These are phyloP conservation scores for Ectemnius cavifrons DNA, from an alignment of 2,888 invertebrate genomes.

Conservation along the genomic window DNA sequence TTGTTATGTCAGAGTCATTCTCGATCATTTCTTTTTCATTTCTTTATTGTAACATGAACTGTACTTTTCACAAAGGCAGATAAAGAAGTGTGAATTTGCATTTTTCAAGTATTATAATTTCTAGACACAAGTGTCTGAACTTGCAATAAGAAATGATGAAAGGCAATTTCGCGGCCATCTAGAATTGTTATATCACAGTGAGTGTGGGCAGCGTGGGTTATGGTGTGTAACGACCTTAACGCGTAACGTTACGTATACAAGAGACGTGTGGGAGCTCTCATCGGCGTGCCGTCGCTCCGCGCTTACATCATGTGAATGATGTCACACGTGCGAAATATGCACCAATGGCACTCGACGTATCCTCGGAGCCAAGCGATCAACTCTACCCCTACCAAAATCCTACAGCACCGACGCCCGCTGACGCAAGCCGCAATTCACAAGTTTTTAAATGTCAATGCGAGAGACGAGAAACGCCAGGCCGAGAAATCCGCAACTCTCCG, in stretches of 20 bases:
- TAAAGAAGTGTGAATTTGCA: no score
- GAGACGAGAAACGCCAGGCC: neutral
- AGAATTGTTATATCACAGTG: neutral
- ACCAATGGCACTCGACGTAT: constrained; percentile 36
- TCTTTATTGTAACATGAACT: no score
- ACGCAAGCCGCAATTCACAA: constrained; percentile 4
- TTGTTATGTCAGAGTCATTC: no score
- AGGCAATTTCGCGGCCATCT: no score
- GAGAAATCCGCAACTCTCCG: no score
- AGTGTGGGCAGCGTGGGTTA: neutral
- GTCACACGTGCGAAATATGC: constrained; percentile 69
- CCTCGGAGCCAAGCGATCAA: constrained; percentile 13
- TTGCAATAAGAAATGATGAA: no score
- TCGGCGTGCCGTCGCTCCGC: constrained; percentile 22
- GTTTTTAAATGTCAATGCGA: neutral
- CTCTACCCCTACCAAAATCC: neutral
- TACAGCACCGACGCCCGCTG: neutral
- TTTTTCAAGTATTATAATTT: no score
- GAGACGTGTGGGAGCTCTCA: constrained; percentile 43
- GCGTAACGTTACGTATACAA: constrained; percentile 29
- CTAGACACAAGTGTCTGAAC: no score
- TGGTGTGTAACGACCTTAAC: constrained; percentile 17
- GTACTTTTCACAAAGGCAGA: no score
- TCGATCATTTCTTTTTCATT: no score
- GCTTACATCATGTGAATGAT: constrained; percentile 73